A percentile compares a stretch with the other conserved stretches of the same genome.
These are phyloP conservation scores for Maconellicoccus hirsutus DNA, from an alignment of 1,140 invertebrate genomes.

Conservation along the genomic window DNA sequence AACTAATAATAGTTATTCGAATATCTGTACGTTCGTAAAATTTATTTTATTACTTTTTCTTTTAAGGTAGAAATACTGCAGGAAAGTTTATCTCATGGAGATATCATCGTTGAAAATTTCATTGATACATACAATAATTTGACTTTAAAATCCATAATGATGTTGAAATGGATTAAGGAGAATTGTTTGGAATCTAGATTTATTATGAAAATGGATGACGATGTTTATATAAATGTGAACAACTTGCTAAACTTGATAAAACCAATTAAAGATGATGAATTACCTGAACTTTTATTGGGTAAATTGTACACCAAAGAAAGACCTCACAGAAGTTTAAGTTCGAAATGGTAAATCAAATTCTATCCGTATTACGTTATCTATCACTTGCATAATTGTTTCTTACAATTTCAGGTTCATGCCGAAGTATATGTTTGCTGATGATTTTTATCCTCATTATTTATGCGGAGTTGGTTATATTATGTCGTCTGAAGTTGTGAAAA, in stretches of 20 bases:
- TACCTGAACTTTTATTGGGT: background rate
- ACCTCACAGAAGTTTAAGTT: background rate
- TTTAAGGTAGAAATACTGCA: background rate
- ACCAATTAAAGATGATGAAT: background rate
- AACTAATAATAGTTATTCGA: too few species aligned
- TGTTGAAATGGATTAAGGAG: conserved; percentile 64
- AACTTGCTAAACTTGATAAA: background rate
- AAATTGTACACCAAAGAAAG: background rate
- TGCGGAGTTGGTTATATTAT: background rate
- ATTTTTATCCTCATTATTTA: background rate
- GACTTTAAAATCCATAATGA: conserved; percentile 70
- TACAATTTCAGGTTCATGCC: background rate
- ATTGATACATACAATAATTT: conserved; percentile 73
- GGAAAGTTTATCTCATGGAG: conserved; percentile 30
- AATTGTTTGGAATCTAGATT: conserved; percentile 59
- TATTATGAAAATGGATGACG: conserved; percentile 73
- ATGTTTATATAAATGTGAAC: conserved; percentile 69
- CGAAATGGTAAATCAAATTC: background rate
- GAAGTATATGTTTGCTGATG: background rate
- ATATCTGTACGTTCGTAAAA: too few species aligned
- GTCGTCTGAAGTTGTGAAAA: background rate
- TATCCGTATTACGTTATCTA: too few species aligned
- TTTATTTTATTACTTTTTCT: background rate
- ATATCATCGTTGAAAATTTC: conserved; percentile 61
- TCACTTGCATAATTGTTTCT: background rate